A percentile compares a stretch with the other conserved stretches of the same genome.
Conservation (phyloP, 2,113 vertebrate species). For the Saguinus midas region DNA sequence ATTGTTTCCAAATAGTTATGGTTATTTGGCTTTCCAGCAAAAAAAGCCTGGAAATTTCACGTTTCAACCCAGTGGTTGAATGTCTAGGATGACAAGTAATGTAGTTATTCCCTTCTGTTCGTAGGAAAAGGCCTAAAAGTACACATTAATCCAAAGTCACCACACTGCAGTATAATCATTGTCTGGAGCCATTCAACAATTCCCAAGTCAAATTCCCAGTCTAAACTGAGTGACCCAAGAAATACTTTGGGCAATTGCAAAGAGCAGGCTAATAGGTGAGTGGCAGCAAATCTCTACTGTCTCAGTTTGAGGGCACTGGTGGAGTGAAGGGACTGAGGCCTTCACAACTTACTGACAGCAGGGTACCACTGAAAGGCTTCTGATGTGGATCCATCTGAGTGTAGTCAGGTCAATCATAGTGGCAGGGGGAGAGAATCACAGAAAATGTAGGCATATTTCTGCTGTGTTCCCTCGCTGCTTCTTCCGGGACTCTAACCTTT, state of each 20-base stretch:
- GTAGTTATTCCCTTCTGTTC: neutral
- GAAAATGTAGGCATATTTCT: neutral
- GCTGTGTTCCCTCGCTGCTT: neutral
- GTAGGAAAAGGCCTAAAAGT: neutral
- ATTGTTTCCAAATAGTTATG: neutral
- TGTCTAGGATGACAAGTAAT: neutral
- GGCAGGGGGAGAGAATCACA: neutral
- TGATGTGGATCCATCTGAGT: neutral
- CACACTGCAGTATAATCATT: neutral
- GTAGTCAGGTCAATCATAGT: neutral
- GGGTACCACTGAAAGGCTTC: neutral
- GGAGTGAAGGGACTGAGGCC: neutral
- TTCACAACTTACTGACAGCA: neutral
- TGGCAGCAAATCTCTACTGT: neutral
- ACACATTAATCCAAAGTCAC: conserved; percentile 27
- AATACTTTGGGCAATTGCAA: neutral
- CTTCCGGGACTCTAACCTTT: neutral
- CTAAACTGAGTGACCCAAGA: conserved; percentile 4
- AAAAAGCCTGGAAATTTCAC: neutral
- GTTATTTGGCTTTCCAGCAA: neutral
- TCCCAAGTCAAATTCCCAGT: conserved; percentile 5
- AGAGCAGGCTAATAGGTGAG: neutral
- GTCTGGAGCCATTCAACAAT: neutral
- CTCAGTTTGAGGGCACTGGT: neutral
- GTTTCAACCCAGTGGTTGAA: neutral